These are phyloP conservation scores for Artemia franciscana DNA, from an alignment of 1,140 invertebrate genomes.

Conservation along the genomic window DNA sequence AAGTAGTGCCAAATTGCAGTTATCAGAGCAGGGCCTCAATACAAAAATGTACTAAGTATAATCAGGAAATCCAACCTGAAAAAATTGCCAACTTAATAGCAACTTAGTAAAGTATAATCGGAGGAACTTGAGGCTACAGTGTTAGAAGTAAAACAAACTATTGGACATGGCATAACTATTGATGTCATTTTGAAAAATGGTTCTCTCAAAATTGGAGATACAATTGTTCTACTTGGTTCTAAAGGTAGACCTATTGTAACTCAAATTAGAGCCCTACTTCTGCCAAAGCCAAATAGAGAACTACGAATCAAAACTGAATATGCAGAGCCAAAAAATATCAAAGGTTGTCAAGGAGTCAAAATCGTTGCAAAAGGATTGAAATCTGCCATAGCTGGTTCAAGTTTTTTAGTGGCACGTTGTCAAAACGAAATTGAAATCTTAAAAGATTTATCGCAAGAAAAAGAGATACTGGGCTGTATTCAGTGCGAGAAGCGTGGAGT, in stretches of 20 bases:
- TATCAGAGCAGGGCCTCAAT: constrained; percentile 83
- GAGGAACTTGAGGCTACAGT: too few relatives aligned
- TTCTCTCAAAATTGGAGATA: constrained; percentile 68
- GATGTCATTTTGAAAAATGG: constrained; percentile 97
- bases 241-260: constrained; percentile 99
- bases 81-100: too few relatives aligned
- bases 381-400: constrained; percentile 83
- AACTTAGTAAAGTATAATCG: too few relatives aligned
- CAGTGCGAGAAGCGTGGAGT: constrained; percentile 78
- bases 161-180: constrained; percentile 78
- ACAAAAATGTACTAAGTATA: too few relatives aligned
- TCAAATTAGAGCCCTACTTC: too few relatives aligned
- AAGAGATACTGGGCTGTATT: constrained; percentile 69
- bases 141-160: too few relatives aligned
- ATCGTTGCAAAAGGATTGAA: constrained; percentile 92
- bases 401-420: constrained; percentile 63
- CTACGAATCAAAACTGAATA: constrained; percentile 94
- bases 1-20: constrained; percentile 70
- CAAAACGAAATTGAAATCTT: constrained; percentile 78
- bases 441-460: constrained; percentile 59
- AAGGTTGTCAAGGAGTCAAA: constrained; percentile 93
- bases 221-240: constrained; percentile 81
- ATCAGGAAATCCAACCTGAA: too few relatives aligned
- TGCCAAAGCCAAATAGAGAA: constrained; percentile 92
- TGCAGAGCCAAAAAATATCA: constrained; percentile 79